Evolutionary conservation across 2,113 vertebrate species (phyloP).

Genomic region (Misgurnus anguillicaudatus): DNA sequence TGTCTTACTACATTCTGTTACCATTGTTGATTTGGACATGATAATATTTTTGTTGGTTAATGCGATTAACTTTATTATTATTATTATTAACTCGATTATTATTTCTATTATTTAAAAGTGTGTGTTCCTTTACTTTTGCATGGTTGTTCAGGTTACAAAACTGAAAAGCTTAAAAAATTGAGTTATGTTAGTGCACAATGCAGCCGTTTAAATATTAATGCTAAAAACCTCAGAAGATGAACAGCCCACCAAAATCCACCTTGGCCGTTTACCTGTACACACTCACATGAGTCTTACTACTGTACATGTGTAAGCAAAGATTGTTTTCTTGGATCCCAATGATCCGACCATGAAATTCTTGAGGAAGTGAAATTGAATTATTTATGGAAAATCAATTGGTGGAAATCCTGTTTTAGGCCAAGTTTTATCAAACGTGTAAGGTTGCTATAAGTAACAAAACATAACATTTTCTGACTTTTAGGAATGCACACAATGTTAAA

Average conservation of each 20-base stretch:
- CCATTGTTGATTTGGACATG: not conserved
- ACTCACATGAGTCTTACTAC: not conserved
- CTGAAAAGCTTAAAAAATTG: not conserved
- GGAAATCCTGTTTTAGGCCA: conserved; percentile 16
- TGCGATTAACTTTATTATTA: too few species aligned
- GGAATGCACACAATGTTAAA: conserved; percentile 37
- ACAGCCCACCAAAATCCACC: not conserved
- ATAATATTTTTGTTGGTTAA: too few species aligned
- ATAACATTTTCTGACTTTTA: conserved; percentile 1
- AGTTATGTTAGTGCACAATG: conserved; percentile 47
- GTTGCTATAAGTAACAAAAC: too few species aligned
- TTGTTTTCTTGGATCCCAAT: not conserved
- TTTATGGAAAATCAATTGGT: conserved; percentile 46
- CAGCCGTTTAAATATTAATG: conserved; percentile 57
- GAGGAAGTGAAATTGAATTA: conserved; percentile 54
- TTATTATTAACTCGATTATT: too few species aligned
- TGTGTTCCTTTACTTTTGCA: too few species aligned
- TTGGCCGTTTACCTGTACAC: not conserved
- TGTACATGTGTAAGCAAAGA: conserved; percentile 9
- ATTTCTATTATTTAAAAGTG: too few species aligned
- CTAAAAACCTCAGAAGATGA: not conserved
- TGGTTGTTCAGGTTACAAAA: not conserved
- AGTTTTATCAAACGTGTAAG: not conserved
- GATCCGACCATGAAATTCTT: conserved; percentile 9
- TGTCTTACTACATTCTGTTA: not conserved